These are phyloP conservation scores for Dolichallabes microphthalmus DNA, from an alignment of 2,113 vertebrate species.

Conservation along the genomic window DNA sequence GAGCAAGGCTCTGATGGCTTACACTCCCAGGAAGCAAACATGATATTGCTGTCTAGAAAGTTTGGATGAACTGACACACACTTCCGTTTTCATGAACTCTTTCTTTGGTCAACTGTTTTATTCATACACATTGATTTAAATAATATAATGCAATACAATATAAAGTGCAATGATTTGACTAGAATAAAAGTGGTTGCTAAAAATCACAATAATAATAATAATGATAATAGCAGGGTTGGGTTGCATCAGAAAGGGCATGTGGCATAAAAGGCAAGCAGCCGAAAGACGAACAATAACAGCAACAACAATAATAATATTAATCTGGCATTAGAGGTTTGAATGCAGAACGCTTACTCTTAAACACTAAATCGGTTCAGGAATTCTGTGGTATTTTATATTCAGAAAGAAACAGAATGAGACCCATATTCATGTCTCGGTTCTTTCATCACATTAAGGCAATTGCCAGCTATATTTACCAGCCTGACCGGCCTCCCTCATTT, in stretches of 20 bases:
- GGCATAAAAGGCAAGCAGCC: no score
- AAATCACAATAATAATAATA: background rate
- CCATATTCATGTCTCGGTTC: background rate
- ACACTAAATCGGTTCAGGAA: background rate
- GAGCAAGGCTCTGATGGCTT: background rate
- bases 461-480: constrained; percentile 5
- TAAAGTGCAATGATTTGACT: background rate
- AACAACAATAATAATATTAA: background rate
- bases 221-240: background rate
- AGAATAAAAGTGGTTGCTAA: background rate
- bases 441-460: background rate
- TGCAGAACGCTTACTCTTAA: background rate
- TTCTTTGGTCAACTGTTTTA: background rate
- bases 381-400: background rate
- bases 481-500: constrained; percentile 18
- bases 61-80: background rate
- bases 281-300: background rate
- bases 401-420: background rate
- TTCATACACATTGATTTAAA: background rate
- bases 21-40: background rate
- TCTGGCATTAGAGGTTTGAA: background rate
- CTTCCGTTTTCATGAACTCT: background rate
- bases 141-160: background rate
- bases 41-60: background rate
- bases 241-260: no score